Percentiles rank a stretch among this genome's conserved stretches.
Conservation (phyloP, 2,888 invertebrate species). For the Drosophila parthenogenetica region DNA sequence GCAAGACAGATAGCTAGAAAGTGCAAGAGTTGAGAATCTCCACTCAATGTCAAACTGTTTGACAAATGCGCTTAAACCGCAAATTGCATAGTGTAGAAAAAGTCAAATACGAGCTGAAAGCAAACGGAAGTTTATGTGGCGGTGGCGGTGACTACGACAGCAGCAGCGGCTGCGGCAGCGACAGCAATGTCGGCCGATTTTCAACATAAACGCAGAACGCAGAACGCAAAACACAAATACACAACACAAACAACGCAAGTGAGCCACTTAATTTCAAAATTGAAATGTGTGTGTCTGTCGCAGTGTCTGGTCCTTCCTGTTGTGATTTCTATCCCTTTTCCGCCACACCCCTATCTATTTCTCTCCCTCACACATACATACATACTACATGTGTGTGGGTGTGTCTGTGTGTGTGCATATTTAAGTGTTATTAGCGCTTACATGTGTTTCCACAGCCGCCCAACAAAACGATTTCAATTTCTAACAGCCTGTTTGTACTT, state of each 20-base stretch:
- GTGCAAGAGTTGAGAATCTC: neutral
- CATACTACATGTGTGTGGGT: conserved; percentile 12
- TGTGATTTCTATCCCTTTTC: conserved; percentile 9
- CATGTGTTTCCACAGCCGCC: conserved; percentile 65
- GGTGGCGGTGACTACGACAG: conserved; percentile 18
- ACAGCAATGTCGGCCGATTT: conserved; percentile 39
- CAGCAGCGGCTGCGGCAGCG: conserved; percentile 7
- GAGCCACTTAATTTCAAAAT: conserved; percentile 78
- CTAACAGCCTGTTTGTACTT: conserved; percentile 54
- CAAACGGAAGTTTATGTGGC: conserved; percentile 59
- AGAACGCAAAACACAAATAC: conserved; percentile 41
- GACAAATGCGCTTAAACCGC: conserved; percentile 35
- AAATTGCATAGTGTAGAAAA: conserved; percentile 43
- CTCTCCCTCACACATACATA: neutral
- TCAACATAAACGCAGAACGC: conserved; percentile 41
- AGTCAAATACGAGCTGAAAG: conserved; percentile 50
- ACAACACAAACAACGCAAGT: conserved; percentile 68
- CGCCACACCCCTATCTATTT: neutral
- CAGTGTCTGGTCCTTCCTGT: conserved; percentile 15
- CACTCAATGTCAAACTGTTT: conserved; percentile 13
- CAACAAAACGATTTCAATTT: conserved; percentile 74
- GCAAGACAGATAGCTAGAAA: too few relatives aligned
- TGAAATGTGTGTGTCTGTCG: conserved; percentile 63
- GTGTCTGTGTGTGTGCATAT: conserved; percentile 52
- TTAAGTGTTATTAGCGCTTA: conserved; percentile 79